Percentiles rank a stretch among this genome's conserved stretches.
Conservation (phyloP, 2,113 vertebrate species). For the Asarcornis scutulata region DNA sequence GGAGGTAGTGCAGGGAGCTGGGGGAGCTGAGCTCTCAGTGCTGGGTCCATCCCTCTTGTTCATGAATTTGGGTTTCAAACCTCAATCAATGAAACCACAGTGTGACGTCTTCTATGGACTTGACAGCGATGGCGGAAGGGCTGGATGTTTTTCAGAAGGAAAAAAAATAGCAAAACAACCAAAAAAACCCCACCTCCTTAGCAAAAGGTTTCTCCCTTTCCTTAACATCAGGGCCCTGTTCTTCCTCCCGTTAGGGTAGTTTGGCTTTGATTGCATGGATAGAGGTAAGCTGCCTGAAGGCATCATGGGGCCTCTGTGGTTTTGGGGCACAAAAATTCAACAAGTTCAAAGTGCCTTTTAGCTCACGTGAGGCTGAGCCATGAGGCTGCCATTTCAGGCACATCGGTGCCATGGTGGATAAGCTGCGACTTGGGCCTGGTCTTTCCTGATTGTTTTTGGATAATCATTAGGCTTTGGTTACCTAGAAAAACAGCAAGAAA, state of each 20-base stretch:
- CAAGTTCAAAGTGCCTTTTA: not conserved
- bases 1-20: no score
- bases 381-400: not conserved
- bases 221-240: not conserved
- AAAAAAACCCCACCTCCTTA: not conserved
- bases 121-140: not conserved
- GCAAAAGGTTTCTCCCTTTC: not conserved
- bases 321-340: not conserved
- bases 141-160: not conserved
- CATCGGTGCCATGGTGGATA: fast-evolving
- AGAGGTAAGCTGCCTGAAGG: not conserved
- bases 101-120: fast-evolving
- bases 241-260: fast-evolving
- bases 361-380: not conserved
- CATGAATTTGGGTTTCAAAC: fast-evolving
- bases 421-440: not conserved
- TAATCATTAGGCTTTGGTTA: not conserved
- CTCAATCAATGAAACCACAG: not conserved
- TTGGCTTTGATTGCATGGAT: not conserved
- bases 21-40: fast-evolving
- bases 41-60: fast-evolving
- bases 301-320: not conserved
- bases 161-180: not conserved
- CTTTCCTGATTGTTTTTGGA: not conserved
- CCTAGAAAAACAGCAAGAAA: not conserved